phyloP scores from a whole-genome alignment of 2,113 vertebrate species.

The Ammodytes marinus region DNA sequence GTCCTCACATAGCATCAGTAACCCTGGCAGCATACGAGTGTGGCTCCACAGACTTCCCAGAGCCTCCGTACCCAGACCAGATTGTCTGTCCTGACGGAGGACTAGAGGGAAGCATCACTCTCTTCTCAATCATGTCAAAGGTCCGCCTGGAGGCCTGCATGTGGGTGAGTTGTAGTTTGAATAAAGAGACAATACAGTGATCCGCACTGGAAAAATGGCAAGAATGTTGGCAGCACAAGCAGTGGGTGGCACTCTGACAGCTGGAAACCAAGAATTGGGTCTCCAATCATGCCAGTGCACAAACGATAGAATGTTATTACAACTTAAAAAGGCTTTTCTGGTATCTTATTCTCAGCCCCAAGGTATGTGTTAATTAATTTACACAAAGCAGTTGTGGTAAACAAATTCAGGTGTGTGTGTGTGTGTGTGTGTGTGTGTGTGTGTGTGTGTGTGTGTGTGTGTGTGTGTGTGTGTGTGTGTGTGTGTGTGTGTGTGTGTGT shows the following conservation, averaged over 20 bases:
- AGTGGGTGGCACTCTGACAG: neutral
- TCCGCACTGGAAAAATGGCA: neutral
- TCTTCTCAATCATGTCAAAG: conserved; percentile 98
- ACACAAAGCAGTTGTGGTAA: neutral
- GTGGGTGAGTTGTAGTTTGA: conserved; percentile 91
- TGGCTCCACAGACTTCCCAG: conserved; percentile 96
- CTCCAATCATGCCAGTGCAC: neutral
- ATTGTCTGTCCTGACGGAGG: conserved; percentile 91
- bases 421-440: no score
- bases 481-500: no score
- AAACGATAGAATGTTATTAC: neutral
- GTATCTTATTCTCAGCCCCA: neutral
- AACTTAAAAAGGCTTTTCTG: neutral
- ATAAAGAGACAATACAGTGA: neutral
- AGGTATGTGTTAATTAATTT: neutral
- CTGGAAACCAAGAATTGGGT: neutral
- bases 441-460: no score
- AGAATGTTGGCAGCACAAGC: conserved; percentile 3
- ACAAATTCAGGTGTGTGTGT: neutral
- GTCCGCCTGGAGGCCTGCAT: conserved; percentile 99
- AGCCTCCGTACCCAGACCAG: conserved; percentile 97
- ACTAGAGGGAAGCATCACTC: conserved; percentile 86
- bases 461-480: no score
- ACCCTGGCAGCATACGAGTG: conserved; percentile 99
- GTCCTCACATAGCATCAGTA: conserved; percentile 98